Percentiles rank a stretch among this genome's conserved stretches.
phyloP scores from a whole-genome alignment of 1,140 invertebrate species.

The Artemia franciscana region DNA sequence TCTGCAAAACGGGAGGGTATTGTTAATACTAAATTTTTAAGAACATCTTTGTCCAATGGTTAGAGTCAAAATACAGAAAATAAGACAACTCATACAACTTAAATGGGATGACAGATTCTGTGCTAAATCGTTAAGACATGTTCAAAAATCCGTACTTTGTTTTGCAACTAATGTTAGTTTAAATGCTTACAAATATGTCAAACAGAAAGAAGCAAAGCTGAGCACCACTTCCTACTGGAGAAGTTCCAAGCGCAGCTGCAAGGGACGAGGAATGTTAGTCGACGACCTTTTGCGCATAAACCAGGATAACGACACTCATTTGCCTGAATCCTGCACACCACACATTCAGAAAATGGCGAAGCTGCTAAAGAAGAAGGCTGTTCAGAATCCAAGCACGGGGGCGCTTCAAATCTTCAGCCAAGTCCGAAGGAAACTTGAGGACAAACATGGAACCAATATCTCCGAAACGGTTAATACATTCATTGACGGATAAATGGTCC shows the following conservation, averaged over 20 bases:
- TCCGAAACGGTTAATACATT: neutral
- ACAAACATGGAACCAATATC: neutral
- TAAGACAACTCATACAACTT: too few species aligned
- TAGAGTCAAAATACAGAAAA: too few species aligned
- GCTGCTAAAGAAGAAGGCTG: neutral
- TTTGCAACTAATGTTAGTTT: too few species aligned
- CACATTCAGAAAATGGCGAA: neutral
- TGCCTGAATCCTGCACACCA: neutral
- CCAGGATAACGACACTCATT: neutral
- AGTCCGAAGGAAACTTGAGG: neutral
- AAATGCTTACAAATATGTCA: neutral
- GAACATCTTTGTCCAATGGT: too few species aligned
- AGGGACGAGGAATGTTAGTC: neutral
- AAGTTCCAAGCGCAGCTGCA: neutral
- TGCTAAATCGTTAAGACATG: too few species aligned
- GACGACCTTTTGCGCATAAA: neutral
- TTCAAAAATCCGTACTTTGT: too few species aligned
- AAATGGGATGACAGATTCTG: too few species aligned
- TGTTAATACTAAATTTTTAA: too few species aligned
- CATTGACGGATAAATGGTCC: too few species aligned
- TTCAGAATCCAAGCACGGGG: neutral
- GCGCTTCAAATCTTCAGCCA: neutral
- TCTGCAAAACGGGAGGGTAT: too few species aligned
- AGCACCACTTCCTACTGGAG: neutral
- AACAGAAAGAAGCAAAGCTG: neutral